Evolutionary conservation across 2,113 vertebrate genomes (phyloP).

Genomic region (Synchiropus splendidus): DNA sequence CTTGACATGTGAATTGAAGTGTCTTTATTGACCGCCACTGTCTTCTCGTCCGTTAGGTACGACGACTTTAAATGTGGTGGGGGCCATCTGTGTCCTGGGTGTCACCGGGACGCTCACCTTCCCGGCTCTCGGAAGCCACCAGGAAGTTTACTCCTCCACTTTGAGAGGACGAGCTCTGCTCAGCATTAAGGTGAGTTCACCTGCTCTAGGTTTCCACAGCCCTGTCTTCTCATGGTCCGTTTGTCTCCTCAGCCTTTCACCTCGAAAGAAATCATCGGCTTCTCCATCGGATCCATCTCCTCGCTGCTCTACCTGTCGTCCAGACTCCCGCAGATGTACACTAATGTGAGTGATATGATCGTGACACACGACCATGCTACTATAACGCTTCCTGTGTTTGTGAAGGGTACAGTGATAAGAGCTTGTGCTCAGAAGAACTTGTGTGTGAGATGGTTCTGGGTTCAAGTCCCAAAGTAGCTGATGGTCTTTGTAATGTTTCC

Average conservation of each 20-base stretch:
- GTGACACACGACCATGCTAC: no score
- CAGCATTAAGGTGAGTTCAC: constrained; percentile 51
- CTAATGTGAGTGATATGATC: constrained; percentile 81
- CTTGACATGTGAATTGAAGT: constrained; percentile 9
- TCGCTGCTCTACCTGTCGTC: constrained; percentile 84
- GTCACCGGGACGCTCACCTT: constrained; percentile 33
- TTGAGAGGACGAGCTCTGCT: constrained; percentile 71
- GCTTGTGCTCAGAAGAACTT: no score
- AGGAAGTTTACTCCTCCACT: background rate
- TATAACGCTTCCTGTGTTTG: no score
- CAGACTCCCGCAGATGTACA: constrained; percentile 84
- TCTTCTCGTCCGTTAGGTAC: constrained; percentile 26
- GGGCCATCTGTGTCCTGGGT: constrained; percentile 60
- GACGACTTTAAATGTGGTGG: constrained; percentile 56
- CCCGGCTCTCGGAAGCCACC: fast-evolving
- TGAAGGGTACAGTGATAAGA: no score
- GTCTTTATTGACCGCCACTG: constrained; percentile 1
- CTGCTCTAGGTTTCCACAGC: background rate
- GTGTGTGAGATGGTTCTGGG: no score
- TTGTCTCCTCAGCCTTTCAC: constrained; percentile 70
- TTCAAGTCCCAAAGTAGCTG: no score
- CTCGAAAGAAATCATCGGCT: constrained; percentile 76
- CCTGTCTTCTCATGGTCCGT: background rate
- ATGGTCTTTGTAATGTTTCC: no score
- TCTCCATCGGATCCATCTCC: constrained; percentile 78